Conservation (phyloP, 2,113 vertebrate genomes). For the Lagopus muta region DNA sequence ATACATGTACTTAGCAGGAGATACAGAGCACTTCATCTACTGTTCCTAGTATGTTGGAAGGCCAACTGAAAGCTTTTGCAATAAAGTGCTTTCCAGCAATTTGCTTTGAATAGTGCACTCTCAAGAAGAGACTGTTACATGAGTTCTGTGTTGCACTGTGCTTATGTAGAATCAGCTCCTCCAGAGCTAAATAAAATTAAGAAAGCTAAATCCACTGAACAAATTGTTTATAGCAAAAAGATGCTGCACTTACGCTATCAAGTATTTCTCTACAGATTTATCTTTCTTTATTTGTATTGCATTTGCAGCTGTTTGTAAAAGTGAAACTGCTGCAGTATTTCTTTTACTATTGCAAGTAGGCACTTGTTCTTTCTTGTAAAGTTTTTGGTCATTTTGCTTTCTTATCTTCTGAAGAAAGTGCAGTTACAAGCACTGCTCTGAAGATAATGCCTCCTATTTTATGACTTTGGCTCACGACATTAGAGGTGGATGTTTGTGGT, state of each 20-base stretch:
- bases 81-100: not conserved
- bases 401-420: not conserved
- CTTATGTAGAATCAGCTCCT: not conserved
- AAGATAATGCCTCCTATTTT: not conserved
- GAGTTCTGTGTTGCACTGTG: not conserved
- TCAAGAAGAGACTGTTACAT: not conserved
- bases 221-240: not conserved
- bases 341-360: not conserved
- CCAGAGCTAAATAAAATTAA: not conserved
- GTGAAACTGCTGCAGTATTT: not conserved
- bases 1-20: not conserved
- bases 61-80: not conserved
- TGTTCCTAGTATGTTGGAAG: not conserved
- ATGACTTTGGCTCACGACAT: not conserved
- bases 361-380: not conserved
- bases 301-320: not conserved
- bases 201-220: not conserved
- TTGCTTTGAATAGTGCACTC: not conserved
- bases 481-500: not conserved
- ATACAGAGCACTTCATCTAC: not conserved
- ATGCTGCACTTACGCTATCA: not conserved
- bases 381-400: not conserved
- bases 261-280: not conserved
- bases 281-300: not conserved
- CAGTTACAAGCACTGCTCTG: not conserved